Base-by-base conservation (phyloP, 1,140 invertebrate genomes). In the Trissolcus basalis region DNA sequence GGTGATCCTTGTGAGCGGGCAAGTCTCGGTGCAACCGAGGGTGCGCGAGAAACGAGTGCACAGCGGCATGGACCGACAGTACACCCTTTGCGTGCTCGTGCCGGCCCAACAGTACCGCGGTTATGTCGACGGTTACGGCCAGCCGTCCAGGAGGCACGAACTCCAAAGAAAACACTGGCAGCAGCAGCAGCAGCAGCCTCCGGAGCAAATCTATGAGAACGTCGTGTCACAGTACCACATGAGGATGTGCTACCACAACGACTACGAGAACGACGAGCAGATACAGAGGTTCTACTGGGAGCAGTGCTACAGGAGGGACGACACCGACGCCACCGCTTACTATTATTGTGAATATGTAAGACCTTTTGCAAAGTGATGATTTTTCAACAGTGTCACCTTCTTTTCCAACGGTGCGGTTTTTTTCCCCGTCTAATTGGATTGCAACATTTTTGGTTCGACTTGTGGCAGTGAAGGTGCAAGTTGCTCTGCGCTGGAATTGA, bases 291-390 rank as follows among this genome's bases (percentile, higher is more conserved):
- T 89, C 36, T 89, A 89, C 45, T 89, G 87, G 87, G 87, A 89
- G 55, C 87, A 89, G 74, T 89, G 87, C 71, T 88, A 88, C 41
- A 77, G 82, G 12, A 80, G 83, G 10, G 80, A 86, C 47, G 83
- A 87, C 61, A 82, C 74, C 39, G 86, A 89, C 51, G 84, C 87
- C 15, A 85, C 86, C 4, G 86, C 86, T 0, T 89, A 88, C 61
- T 89, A 89, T 77, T 89, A 89, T 54, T 89, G 87, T 68, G 87
- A 89, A 89, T 89, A 88, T 53, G 87, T 89, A 89, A 87, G 87
- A 60, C 45, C 11, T 44, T 27, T 6, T 27, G n/a, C 19, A 27
- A 6, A 3, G 19, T 6, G 19, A 1, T 27, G 19, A 1, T 27
- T 27, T 27, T 27, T 27, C 19, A 27, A 3, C 19, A 27, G n/a